Conservation (phyloP, 1,140 invertebrate species). For the Coboldia fuscipes region DNA sequence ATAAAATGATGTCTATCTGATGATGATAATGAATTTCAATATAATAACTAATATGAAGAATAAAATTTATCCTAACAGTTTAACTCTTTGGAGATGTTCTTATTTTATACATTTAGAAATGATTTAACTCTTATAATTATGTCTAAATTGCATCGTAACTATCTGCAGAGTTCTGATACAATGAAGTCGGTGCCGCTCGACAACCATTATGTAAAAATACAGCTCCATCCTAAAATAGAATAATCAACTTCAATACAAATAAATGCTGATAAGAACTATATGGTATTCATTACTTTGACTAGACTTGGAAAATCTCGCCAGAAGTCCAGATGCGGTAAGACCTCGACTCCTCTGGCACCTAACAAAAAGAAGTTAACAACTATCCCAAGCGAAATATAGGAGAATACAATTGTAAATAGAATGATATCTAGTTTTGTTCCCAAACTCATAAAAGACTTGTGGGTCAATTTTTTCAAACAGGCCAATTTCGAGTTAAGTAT, state of each 20-base stretch:
- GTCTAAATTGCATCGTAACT: not conserved
- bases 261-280: not conserved
- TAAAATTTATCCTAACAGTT: too few species aligned
- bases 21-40: too few species aligned
- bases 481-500: too few species aligned
- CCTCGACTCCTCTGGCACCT: constrained; percentile 15
- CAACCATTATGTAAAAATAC: constrained; percentile 4
- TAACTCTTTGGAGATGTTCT: too few species aligned
- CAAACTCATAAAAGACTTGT: too few species aligned
- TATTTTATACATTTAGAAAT: too few species aligned
- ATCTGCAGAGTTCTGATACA: not conserved
- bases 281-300: constrained; percentile 9
- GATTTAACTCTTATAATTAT: too few species aligned
- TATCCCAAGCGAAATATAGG: constrained; percentile 6
- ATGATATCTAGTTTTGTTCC: not conserved
- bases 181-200: not conserved
- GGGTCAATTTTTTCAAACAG: too few species aligned
- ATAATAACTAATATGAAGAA: too few species aligned
- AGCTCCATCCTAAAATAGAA: constrained; percentile 3
- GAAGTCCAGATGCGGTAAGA: constrained; percentile 19
- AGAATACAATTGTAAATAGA: not conserved
- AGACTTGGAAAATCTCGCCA: constrained; percentile 15
- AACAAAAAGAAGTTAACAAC: constrained; percentile 12
- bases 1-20: too few species aligned
- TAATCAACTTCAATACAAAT: not conserved